Conservation (phyloP, 2,797 vertebrate genomes). For the Galago senegalensis region DNA sequence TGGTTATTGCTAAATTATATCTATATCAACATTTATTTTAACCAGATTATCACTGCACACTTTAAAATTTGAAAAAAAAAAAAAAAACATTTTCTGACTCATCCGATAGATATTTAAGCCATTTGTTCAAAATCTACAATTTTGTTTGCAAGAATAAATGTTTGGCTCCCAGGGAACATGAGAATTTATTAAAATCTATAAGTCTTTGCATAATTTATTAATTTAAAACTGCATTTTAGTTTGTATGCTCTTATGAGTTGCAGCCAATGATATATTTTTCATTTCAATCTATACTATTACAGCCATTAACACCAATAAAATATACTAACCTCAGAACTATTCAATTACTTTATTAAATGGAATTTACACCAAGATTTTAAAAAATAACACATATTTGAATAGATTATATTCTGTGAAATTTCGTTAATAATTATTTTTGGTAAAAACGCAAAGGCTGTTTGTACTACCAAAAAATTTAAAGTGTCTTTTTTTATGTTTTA, state of each 20-base stretch:
- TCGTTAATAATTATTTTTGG: background rate
- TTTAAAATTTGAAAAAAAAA: background rate
- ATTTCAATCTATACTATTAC: conserved; percentile 39
- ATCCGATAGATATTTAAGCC: background rate
- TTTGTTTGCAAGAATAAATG: conserved; percentile 12
- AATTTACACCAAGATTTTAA: background rate
- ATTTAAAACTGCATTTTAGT: conserved; percentile 32
- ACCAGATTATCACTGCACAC: background rate
- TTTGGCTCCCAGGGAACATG: background rate
- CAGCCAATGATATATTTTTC: background rate
- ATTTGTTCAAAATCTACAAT: conserved; percentile 8
- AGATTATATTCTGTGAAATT: background rate
- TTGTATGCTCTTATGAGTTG: background rate
- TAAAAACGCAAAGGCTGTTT: background rate
- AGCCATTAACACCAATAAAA: conserved; percentile 51
- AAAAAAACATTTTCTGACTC: background rate
- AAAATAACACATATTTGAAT: background rate
- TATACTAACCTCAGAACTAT: conserved; percentile 11
- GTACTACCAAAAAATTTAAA: background rate
- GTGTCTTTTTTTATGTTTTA: background rate
- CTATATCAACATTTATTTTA: background rate
- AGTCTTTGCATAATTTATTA: background rate
- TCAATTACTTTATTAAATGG: background rate
- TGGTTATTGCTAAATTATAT: conserved; percentile 1
- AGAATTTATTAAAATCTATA: conserved; percentile 44